Percentiles rank a stretch among this genome's conserved stretches.
Conservation (phyloP, 1,140 invertebrate species). For the Epicauta chinensis region DNA sequence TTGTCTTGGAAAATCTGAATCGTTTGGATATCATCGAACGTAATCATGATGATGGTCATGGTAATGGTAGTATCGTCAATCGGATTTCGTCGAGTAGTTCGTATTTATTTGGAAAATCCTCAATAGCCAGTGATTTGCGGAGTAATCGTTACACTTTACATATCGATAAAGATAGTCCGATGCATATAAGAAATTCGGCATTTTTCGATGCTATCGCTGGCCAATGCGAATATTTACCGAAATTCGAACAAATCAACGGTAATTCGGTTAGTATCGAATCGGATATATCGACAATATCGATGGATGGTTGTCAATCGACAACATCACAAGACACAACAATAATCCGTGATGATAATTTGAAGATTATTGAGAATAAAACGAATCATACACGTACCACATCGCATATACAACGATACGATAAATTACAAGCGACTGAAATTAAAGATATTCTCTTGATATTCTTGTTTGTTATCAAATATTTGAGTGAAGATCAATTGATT, state of each 20-base stretch:
- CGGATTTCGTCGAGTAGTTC: slow-evolving; percentile 45
- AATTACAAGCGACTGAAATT: slow-evolving; percentile 67
- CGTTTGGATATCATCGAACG: slow-evolving; percentile 47
- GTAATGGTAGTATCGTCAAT: slow-evolving; percentile 43
- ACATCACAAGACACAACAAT: slow-evolving; percentile 58
- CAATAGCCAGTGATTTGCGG: slow-evolving; percentile 29
- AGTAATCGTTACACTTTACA: slow-evolving; percentile 48
- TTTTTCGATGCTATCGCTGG: slow-evolving; percentile 75
- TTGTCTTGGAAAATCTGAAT: slow-evolving; percentile 76
- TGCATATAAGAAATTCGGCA: slow-evolving; percentile 62
- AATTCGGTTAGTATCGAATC: slow-evolving; percentile 57
- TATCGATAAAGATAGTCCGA: slow-evolving; percentile 51
- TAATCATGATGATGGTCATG: slow-evolving; percentile 34
- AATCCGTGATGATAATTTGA: slow-evolving; percentile 41
- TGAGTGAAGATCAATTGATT: slow-evolving; percentile 81
- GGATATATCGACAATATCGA: slow-evolving; percentile 52
- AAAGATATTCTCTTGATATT: slow-evolving; percentile 87
- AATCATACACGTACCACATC: slow-evolving; percentile 48
- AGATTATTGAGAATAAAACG: slow-evolving; percentile 30
- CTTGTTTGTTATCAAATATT: slow-evolving; percentile 83
- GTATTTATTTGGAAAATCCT: slow-evolving; percentile 36
- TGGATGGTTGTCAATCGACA: slow-evolving; percentile 50
- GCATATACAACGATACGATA: slow-evolving; percentile 59
- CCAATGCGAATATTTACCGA: slow-evolving; percentile 45
- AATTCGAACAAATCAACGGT: slow-evolving; percentile 41